Evolutionary conservation across 2,888 invertebrate genomes (phyloP), one percentile per base, ranked within the genome.

Genomic region (Theodoxus fluviatilis): DNA sequence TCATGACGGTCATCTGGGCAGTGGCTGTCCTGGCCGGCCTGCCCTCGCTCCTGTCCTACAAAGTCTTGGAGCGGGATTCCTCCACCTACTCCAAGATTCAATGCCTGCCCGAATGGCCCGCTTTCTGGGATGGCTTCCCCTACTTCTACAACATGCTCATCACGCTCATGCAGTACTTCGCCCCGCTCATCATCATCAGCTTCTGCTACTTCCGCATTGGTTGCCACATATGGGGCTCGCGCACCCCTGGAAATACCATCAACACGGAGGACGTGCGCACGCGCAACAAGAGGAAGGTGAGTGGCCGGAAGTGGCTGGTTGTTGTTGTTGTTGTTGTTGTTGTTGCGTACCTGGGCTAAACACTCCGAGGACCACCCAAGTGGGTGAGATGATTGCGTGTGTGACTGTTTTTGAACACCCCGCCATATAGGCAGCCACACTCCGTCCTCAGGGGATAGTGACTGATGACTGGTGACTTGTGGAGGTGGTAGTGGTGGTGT

Each of bases 141-240:
- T 75, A 84, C 55, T 76, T 79, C 75, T 86, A 86, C 75, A 76
- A 79, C n/a, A 79, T 87, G 22, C 84, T 86, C 71, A 78, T 89
- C 63, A 83, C 87, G 4, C 74, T 83, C 12, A 77, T 89, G 40
- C 90, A 90, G 81, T 95, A 95, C 84, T 89, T 94, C 77, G 91
- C 93, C 59, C 95, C 95, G 0, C 89, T 95, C 76, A 90, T 91
- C 78, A 92, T 95, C 76, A 94, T 95, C 81, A 92, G 93, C 67
- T 93, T 91, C 82, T 94, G 94, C 18, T 95, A 95, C 86, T 91
- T 90, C 59, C 90, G 93, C 81, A 94, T 95, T 91, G 93, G 93
- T 0, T 90, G 92, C 80, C 91, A 91, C 77, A 89, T 95, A 38
- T 94, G 94, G 93, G 92, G 93, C 2, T 92, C 92, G 3, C 90